phyloP scores from a whole-genome alignment of 2,888 invertebrate genomes.

The Unio pictorum region DNA sequence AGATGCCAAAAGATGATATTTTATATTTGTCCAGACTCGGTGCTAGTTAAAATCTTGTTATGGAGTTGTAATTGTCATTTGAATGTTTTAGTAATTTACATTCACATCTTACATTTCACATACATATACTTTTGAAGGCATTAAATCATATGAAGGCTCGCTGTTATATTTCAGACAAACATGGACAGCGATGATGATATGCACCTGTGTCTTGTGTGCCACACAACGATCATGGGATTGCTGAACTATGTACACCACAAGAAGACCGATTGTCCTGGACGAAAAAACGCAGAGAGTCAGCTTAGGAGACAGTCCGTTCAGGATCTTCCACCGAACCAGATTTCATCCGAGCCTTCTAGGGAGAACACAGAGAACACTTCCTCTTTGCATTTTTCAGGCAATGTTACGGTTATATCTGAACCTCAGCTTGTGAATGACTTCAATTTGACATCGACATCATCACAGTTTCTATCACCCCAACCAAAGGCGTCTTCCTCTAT shows the following conservation, averaged over 20 bases:
- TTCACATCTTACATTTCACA: too few species aligned
- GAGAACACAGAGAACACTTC: neutral
- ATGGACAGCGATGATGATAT: conserved; percentile 78
- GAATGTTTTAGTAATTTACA: too few species aligned
- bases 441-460: neutral
- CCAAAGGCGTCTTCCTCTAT: too few species aligned
- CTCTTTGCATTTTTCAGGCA: neutral
- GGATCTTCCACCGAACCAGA: neutral
- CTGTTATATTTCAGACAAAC: conserved; percentile 3
- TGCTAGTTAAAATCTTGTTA: too few species aligned
- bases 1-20: too few species aligned
- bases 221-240: conserved; percentile 85
- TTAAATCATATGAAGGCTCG: too few species aligned
- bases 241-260: conserved; percentile 89
- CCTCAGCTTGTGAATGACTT: neutral
- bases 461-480: too few species aligned
- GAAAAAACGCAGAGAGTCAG: conserved; percentile 15
- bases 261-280: conserved; percentile 78
- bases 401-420: conserved; percentile 3
- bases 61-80: too few species aligned
- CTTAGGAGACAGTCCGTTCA: too few species aligned
- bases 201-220: conserved; percentile 91
- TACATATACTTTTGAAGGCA: too few species aligned
- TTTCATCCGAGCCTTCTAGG: neutral
- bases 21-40: too few species aligned